Evolutionary conservation across 2,888 invertebrate genomes (phyloP).

Genomic region (Microctonus aethiopoides): DNA sequence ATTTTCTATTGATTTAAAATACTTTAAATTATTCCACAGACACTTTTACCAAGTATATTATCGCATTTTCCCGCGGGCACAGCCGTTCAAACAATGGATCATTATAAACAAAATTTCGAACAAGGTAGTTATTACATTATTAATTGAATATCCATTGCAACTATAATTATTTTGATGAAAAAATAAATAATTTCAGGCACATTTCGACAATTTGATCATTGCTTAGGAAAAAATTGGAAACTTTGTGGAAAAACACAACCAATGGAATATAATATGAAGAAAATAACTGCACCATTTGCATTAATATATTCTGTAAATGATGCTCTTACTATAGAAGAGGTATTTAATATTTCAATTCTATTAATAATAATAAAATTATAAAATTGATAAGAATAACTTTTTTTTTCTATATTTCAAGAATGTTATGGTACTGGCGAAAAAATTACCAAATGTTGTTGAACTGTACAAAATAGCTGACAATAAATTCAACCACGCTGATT

Average conservation of each 20-base stretch:
- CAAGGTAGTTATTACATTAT: constrained; percentile 19
- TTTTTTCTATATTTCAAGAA: constrained; percentile 37
- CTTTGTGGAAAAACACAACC: constrained; percentile 40
- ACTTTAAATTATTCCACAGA: constrained; percentile 29
- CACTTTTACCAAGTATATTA: constrained; percentile 30
- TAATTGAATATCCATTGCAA: background rate
- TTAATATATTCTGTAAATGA: constrained; percentile 49
- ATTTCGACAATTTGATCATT: constrained; percentile 44
- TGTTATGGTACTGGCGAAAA: constrained; percentile 34
- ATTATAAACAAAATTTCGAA: constrained; percentile 34
- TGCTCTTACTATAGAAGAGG: constrained; percentile 33
- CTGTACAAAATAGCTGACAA: constrained; percentile 31
- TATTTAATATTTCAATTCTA: constrained; percentile 4
- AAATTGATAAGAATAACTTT: background rate
- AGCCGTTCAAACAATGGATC: constrained; percentile 28
- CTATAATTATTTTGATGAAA: background rate
- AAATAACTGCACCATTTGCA: constrained; percentile 43
- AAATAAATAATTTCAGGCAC: constrained; percentile 31
- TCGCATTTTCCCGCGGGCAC: constrained; percentile 37
- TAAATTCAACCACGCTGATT: constrained; percentile 39
- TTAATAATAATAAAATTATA: background rate
- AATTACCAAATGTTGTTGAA: constrained; percentile 39
- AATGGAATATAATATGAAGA: constrained; percentile 43
- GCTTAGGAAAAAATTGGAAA: constrained; percentile 38
- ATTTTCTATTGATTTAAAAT: background rate